phyloP scores from a whole-genome alignment of 2,888 invertebrate species.

The Cheilosia grossa region DNA sequence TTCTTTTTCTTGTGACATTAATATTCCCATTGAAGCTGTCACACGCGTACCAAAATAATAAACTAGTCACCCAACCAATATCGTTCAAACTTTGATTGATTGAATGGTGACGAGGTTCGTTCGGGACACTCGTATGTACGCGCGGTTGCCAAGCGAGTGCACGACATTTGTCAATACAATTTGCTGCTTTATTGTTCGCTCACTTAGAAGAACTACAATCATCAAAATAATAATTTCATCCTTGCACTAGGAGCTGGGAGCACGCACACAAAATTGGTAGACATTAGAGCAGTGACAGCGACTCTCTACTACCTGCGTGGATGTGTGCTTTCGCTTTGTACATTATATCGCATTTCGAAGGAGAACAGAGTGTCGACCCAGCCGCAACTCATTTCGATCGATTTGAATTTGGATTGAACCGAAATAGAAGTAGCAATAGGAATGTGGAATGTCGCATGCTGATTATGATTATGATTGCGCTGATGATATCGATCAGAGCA shows the following conservation, averaged over 20 bases:
- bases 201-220: background rate
- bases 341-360: background rate
- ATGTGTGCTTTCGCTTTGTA: background rate
- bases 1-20: background rate
- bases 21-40: slow-evolving; percentile 1
- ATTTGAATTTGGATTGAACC: slow-evolving; percentile 21
- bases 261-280: slow-evolving; percentile 31
- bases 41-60: slow-evolving; percentile 5
- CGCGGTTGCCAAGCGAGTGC: slow-evolving; percentile 4
- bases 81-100: slow-evolving; percentile 32
- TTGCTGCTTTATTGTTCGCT: slow-evolving; percentile 23
- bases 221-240: slow-evolving; percentile 6
- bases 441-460: slow-evolving; percentile 29
- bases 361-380: background rate
- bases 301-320: background rate
- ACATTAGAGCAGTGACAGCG: slow-evolving; percentile 4
- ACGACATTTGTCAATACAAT: slow-evolving; percentile 48
- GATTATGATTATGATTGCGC: slow-evolving; percentile 26
- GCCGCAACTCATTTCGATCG: slow-evolving; percentile 17
- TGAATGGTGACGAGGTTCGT: slow-evolving; percentile 1
- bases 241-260: slow-evolving; percentile 16
- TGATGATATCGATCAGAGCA: slow-evolving; percentile 16
- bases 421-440: slow-evolving; percentile 20
- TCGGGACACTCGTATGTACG: background rate
- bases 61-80: slow-evolving; percentile 9